phyloP scores from a whole-genome alignment of 2,888 invertebrate species.

The Mactromeris polynyma region DNA sequence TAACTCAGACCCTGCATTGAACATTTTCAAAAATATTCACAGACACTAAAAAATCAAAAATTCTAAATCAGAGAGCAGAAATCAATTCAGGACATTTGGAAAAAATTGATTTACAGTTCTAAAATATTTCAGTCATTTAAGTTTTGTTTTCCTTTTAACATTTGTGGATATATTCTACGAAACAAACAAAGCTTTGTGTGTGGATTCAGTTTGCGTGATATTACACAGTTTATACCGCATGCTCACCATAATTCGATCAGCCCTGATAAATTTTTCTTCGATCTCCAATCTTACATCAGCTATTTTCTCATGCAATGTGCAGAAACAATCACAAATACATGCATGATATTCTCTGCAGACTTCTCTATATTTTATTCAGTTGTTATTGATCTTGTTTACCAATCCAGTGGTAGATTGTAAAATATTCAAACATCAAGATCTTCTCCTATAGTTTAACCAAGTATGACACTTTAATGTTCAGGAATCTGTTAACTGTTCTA shows the following conservation, averaged over 20 bases:
- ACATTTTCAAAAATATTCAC: too few species aligned
- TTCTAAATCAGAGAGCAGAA: too few species aligned
- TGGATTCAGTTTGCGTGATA: not conserved
- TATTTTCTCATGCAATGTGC: not conserved
- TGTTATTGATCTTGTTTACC: not conserved
- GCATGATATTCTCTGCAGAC: not conserved
- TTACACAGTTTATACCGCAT: not conserved
- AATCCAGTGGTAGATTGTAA: not conserved
- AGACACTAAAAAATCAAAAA: too few species aligned
- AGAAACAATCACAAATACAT: not conserved
- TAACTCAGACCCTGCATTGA: too few species aligned
- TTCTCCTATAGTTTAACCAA: not conserved
- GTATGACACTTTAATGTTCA: too few species aligned
- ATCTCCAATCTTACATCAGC: not conserved
- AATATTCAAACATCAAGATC: not conserved
- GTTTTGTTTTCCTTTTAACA: too few species aligned
- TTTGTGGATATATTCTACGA: too few species aligned
- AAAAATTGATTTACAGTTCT: too few species aligned
- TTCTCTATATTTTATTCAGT: not conserved
- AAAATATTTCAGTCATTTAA: too few species aligned
- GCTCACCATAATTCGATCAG: not conserved
- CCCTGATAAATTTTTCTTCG: not conserved
- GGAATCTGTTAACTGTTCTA: too few species aligned
- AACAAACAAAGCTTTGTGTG: not conserved
- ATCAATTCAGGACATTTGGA: too few species aligned